Evolutionary conservation across 2,113 vertebrate species (phyloP), one percentile per base, ranked within the genome.

Genomic region (Grammomys dolichurus): DNA sequence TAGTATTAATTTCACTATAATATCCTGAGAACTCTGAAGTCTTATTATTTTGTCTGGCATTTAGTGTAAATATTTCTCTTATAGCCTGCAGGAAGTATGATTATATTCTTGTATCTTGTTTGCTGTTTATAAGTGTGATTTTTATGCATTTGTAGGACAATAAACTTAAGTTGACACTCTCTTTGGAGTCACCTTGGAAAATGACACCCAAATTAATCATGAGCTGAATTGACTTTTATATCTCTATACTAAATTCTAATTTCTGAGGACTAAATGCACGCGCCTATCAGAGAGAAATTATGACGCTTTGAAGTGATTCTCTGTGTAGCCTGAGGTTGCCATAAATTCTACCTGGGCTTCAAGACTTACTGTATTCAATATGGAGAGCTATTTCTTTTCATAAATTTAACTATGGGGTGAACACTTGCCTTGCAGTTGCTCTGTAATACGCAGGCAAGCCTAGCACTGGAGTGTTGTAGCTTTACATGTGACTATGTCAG

Each of bases 181-280:
- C 40, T 89, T 95, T 60, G 75, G 60, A 92, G 69, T 92, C 24
- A 36, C 16, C 73, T 94, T 87, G 54, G 16, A 87, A 87, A 94
- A 82, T 86, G 14, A 84, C 7, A 33, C 43, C 5, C 11, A 91
- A 80, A 82, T 91, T 89, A 86, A 80, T 46, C 31, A 75, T n/a
- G 93, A 48, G 0, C 76, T 88, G 31, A 26, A 72, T 65, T 90
- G 70, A 76, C n/a, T 92, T 95, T 46, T 90, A 84, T 28, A 77
- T 93, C 14, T 84, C 46, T 84, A 70, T 56, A 54, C 19, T 73
- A 76, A 89, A 24, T 92, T 76, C 4, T 88, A 60, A 19, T 54
- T 65, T 82, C 43, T 19, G 28, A 87, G 12, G 58, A 76, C 58
- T 85, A 80, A 94, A 82, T 24, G 20, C 65, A 78, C 28, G 31